Conservation (phyloP, 2,888 invertebrate species). For the Leucophora obtusa region DNA sequence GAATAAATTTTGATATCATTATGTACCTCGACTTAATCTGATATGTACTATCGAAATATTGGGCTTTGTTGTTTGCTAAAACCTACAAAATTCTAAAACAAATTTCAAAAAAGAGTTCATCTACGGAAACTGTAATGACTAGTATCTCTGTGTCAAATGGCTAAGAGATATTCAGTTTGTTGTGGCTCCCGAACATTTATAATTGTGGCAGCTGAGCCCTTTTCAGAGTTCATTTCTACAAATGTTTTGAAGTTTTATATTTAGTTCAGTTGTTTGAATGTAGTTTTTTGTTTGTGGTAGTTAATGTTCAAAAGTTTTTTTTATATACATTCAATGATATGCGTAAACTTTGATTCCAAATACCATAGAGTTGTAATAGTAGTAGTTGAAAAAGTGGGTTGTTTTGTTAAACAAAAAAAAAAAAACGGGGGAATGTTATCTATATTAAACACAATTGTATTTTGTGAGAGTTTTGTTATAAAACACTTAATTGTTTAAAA, state of each 20-base stretch:
- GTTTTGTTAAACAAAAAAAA: not conserved
- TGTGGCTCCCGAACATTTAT: too few species aligned
- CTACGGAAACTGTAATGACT: too few species aligned
- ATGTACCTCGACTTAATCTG: too few species aligned
- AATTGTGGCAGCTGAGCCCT: too few species aligned
- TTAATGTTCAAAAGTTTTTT: conserved; percentile 31
- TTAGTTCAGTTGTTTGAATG: conserved; percentile 8
- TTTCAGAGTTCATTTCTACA: conserved; percentile 10
- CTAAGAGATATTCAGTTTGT: too few species aligned
- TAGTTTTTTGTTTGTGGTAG: conserved; percentile 9
- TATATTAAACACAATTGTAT: conserved; percentile 8
- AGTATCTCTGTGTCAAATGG: too few species aligned
- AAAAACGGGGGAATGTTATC: not conserved
- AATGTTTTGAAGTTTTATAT: conserved; percentile 34
- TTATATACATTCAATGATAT: conserved; percentile 10
- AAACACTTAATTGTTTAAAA: conserved; percentile 13
- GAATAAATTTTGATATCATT: too few species aligned
- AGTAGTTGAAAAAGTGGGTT: not conserved
- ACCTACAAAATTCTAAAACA: too few species aligned
- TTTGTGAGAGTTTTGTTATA: not conserved
- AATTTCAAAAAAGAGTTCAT: too few species aligned
- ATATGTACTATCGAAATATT: too few species aligned
- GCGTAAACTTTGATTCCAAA: conserved; percentile 39
- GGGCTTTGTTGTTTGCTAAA: too few species aligned
- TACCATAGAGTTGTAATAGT: not conserved